Evolutionary conservation across 2,888 invertebrate genomes (phyloP).

Genomic region (Orthosia gracilis): DNA sequence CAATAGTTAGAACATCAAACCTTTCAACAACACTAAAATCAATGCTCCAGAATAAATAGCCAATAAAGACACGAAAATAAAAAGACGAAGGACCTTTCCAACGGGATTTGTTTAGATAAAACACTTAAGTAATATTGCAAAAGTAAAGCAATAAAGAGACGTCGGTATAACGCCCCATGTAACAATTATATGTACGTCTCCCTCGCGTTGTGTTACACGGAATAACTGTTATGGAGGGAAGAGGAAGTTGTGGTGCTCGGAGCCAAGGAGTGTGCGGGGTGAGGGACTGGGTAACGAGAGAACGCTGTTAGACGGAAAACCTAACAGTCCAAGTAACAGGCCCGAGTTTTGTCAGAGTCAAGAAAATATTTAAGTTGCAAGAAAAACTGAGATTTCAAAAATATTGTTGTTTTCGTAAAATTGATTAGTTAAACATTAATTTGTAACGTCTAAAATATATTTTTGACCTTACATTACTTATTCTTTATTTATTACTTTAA

Average conservation of each 20-base stretch:
- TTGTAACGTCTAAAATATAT: too few relatives aligned
- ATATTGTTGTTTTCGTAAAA: too few relatives aligned
- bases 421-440: too few relatives aligned
- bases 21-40: conserved; percentile 11
- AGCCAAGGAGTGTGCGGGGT: conserved; percentile 46
- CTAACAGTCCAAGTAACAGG: too few relatives aligned
- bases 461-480: too few relatives aligned
- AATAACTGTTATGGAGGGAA: conserved; percentile 59
- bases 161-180: conserved; percentile 70
- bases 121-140: conserved; percentile 66
- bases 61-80: conserved; percentile 52
- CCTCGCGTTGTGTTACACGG: conserved; percentile 57
- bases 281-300: conserved; percentile 5
- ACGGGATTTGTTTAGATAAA: conserved; percentile 58
- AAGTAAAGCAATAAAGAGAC: conserved; percentile 75
- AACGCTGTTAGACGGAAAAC: background rate
- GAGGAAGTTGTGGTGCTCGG: conserved; percentile 50
- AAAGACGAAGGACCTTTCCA: conserved; percentile 41
- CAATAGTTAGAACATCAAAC: conserved; percentile 15
- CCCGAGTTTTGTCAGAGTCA: background rate
- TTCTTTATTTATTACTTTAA: too few relatives aligned
- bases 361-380: too few relatives aligned
- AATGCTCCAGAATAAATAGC: conserved; percentile 30
- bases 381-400: too few relatives aligned
- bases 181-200: conserved; percentile 77